Conservation (phyloP, 2,888 invertebrate species). For the Thalpophila matura region DNA sequence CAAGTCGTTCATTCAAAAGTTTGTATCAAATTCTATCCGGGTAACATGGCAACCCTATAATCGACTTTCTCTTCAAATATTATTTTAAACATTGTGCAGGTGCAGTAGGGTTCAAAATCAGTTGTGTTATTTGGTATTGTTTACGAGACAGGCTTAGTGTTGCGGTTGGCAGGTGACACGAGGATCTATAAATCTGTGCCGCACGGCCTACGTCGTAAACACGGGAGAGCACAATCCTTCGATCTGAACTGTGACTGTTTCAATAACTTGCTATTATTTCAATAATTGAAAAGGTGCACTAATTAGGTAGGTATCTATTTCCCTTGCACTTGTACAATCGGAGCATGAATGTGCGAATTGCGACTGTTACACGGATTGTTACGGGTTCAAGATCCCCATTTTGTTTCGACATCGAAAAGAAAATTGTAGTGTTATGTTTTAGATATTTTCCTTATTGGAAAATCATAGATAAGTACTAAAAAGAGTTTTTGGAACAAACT, state of each 20-base stretch:
- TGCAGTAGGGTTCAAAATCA: constrained; percentile 65
- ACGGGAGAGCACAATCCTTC: constrained; percentile 76
- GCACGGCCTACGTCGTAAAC: constrained; percentile 77
- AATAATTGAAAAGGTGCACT: constrained; percentile 67
- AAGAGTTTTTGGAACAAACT: constrained; percentile 8
- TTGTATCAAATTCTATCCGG: constrained; percentile 25
- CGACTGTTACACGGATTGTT: constrained; percentile 32
- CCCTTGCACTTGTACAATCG: constrained; percentile 51
- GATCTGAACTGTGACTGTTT: constrained; percentile 77
- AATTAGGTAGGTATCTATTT: too few species aligned
- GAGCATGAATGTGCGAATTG: constrained; percentile 54
- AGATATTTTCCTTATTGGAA: neutral
- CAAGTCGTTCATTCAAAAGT: constrained; percentile 17
- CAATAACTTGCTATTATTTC: constrained; percentile 78
- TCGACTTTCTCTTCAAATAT: constrained; percentile 19
- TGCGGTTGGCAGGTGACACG: constrained; percentile 86
- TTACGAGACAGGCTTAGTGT: constrained; percentile 78
- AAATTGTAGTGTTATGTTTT: neutral
- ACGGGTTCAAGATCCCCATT: constrained; percentile 22
- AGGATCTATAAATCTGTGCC: constrained; percentile 83
- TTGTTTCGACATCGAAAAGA: constrained; percentile 1
- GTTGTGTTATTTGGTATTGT: constrained; percentile 63
- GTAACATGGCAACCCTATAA: constrained; percentile 49
- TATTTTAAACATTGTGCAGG: constrained; percentile 64
- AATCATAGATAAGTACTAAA: constrained; percentile 15